Evolutionary conservation across 2,113 vertebrate genomes (phyloP).

Genomic region (Himantopus leucocephalus): DNA sequence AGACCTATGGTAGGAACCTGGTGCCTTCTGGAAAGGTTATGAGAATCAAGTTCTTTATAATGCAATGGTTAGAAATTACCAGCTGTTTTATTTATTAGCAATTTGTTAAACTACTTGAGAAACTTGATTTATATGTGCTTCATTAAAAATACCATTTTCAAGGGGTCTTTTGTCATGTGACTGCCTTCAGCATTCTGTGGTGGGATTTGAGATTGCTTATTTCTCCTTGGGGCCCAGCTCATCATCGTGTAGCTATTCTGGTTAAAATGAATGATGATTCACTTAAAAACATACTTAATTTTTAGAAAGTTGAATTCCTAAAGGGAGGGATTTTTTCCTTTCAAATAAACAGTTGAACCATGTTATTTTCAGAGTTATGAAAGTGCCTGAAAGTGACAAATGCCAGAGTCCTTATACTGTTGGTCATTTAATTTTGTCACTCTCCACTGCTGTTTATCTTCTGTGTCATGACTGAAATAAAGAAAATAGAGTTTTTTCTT

Average conservation of each 20-base stretch:
- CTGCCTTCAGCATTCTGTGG: neutral
- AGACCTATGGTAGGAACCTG: neutral
- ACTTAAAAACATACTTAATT: neutral
- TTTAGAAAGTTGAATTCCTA: conserved; percentile 13
- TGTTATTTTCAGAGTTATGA: neutral
- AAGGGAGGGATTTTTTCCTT: neutral
- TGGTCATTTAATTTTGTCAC: neutral
- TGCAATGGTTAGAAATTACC: conserved; percentile 22
- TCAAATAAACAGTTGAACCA: neutral
- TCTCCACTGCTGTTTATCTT: neutral
- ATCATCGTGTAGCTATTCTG: neutral
- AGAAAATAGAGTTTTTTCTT: neutral
- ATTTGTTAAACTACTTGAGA: conserved; percentile 7
- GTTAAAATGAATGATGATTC: conserved; percentile 1
- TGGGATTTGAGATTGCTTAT: neutral
- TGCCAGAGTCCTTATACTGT: conserved; percentile 5
- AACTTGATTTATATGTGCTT: conserved; percentile 23
- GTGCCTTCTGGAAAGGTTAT: neutral
- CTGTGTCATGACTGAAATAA: neutral
- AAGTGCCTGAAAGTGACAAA: conserved; percentile 27
- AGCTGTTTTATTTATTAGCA: neutral
- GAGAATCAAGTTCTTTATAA: neutral
- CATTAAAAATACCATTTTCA: conserved; percentile 29
- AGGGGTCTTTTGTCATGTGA: neutral
- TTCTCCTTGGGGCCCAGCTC: neutral